Percentiles rank a stretch among this genome's conserved stretches.
These are phyloP conservation scores for Drosophila sp. DNA, from an alignment of 1,140 invertebrate species.

Conservation along the genomic window DNA sequence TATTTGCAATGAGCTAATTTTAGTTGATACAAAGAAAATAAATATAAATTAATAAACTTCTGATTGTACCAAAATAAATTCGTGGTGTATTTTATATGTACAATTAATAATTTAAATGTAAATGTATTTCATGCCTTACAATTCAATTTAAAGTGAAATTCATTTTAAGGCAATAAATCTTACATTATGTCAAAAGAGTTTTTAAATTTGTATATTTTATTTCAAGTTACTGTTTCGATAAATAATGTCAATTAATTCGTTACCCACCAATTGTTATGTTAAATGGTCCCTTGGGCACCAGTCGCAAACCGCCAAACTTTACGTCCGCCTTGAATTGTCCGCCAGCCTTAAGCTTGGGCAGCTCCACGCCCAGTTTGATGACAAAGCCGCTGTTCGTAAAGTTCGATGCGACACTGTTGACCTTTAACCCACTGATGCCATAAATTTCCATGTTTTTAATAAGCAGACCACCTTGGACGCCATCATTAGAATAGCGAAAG, in stretches of 20 bases:
- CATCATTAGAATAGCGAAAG: conserved; percentile 79
- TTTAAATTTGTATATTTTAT: too few species aligned
- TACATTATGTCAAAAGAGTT: too few species aligned
- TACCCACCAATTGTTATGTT: conserved; percentile 81
- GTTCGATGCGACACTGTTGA: conserved; percentile 67
- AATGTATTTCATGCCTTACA: too few species aligned
- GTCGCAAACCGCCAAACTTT: conserved; percentile 81
- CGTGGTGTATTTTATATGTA: too few species aligned
- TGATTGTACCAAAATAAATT: too few species aligned
- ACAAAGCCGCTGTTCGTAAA: conserved; percentile 71
- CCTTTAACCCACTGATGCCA: conserved; percentile 71
- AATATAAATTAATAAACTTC: too few species aligned
- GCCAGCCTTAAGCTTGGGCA: conserved; percentile 73
- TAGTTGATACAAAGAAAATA: too few species aligned
- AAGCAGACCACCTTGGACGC: conserved; percentile 77
- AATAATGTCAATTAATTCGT: neutral
- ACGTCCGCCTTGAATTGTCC: conserved; percentile 84
- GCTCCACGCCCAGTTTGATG: conserved; percentile 69
- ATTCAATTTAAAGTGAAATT: too few species aligned
- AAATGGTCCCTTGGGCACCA: conserved; percentile 83
- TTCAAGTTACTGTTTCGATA: neutral
- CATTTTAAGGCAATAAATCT: too few species aligned
- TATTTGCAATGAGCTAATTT: too few species aligned
- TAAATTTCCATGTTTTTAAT: conserved; percentile 83
- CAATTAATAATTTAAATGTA: too few species aligned